phyloP scores from a whole-genome alignment of 2,113 vertebrate species.

The Nesogale talazaci region DNA sequence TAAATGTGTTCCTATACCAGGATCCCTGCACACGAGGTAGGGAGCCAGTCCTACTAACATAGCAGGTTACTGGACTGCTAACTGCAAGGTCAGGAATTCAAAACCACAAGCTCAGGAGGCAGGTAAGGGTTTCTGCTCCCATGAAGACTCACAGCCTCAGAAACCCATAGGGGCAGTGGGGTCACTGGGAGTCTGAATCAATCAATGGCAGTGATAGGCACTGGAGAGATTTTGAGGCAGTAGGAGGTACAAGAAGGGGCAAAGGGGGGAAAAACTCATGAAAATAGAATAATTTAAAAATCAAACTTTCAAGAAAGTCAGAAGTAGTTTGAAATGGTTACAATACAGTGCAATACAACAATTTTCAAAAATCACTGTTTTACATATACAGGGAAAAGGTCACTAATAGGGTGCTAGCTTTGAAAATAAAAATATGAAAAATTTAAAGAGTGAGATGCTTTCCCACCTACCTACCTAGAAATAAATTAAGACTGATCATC shows the following conservation, averaged over 20 bases:
- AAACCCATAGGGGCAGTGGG: too few relatives aligned
- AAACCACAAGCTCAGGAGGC: too few relatives aligned
- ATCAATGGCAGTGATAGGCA: too few relatives aligned
- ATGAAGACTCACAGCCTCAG: too few relatives aligned
- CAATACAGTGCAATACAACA: neutral
- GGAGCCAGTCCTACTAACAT: too few relatives aligned
- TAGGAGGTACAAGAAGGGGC: neutral
- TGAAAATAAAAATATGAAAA: conserved; percentile 1
- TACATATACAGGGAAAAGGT: conserved; percentile 29
- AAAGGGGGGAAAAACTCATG: neutral
- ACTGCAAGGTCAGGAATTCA: too few relatives aligned
- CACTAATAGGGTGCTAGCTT: neutral
- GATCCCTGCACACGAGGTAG: neutral
- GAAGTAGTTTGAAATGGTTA: conserved; percentile 19
- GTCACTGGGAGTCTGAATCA: too few relatives aligned
- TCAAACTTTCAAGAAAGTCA: conserved; percentile 23
- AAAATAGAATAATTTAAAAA: conserved; percentile 6
- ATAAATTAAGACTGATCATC: neutral
- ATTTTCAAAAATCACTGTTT: neutral
- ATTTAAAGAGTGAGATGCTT: conserved; percentile 7
- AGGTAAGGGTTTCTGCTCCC: too few relatives aligned
- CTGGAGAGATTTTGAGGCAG: too few relatives aligned
- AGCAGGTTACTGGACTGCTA: too few relatives aligned
- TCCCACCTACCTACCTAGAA: conserved; percentile 9
- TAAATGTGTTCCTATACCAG: neutral